Evolutionary conservation across 2,113 vertebrate species (phyloP), one percentile per base, ranked within the genome.

Genomic region (Egretta garzetta): DNA sequence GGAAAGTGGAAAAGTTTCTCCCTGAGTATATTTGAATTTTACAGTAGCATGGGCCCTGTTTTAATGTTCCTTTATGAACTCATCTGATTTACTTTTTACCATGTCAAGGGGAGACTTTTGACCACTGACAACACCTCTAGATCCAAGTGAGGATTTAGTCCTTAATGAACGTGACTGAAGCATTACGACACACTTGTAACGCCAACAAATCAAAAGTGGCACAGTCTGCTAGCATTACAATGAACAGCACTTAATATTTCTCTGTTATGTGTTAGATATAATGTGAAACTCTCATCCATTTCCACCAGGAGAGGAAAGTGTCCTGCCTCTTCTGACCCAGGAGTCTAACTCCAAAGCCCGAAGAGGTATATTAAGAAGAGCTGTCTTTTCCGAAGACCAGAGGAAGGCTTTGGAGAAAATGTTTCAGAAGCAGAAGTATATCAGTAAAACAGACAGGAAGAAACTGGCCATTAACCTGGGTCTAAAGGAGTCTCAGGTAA

Each of bases 401-500:
- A 98, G 99, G 89, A 99, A 99, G 96, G 98, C 99, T 96, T 98
- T 99, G 97, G 99, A 99, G 98, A 99, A 98, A 98, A 99, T 99
- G 93, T 99, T 99, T 96, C 98, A 99, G 94, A 99, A 99, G 94
- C 99, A 99, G 98, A 99, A 99, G 93, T 99, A 99, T 90, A 99
- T 99, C 98, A 99, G 99, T 98, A 99, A 99, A 97, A 99, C 98
- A 67, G 99, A 99, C 95, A 98, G 99, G 74, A 99, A 99, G 98
- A 99, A 99, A 97, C 98, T 99, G 83, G 99, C 99, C 70, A 96
- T 98, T 84, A 99, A 97, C 90, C 99, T 99, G 93, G 99, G 99
- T 85, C 98, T 99, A 67, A 99, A 99, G 93, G 99, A 99, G 93
- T 99, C 99, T 88, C 99, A 99, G 99, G 99, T 99, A 99, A 95